phyloP scores from a whole-genome alignment of 2,113 vertebrate species.

The Procavia capensis region DNA sequence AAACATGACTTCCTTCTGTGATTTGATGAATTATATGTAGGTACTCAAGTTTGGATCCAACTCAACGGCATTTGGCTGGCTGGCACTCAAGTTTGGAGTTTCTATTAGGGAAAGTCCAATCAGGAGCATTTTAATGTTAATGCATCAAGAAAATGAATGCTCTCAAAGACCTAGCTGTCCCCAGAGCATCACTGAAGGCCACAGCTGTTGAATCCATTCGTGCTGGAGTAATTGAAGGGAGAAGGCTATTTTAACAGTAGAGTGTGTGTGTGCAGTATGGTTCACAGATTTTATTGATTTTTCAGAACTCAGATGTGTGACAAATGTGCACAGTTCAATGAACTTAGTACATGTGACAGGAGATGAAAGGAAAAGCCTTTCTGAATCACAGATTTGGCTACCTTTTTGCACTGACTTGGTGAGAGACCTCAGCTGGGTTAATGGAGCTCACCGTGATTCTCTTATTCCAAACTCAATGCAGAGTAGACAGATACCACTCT shows the following conservation, averaged over 20 bases:
- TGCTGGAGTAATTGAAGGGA: background rate
- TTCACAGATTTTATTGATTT: conserved; percentile 13
- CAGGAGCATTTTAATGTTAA: background rate
- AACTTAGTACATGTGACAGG: background rate
- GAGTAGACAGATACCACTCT: background rate
- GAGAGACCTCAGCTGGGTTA: fast-evolving
- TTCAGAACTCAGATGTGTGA: background rate
- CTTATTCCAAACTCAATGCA: background rate
- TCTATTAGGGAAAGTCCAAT: background rate
- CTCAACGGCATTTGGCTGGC: too few relatives aligned
- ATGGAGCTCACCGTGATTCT: background rate
- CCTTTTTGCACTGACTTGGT: background rate
- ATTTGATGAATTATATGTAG: background rate
- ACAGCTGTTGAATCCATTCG: background rate
- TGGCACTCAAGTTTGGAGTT: background rate
- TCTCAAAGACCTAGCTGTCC: background rate
- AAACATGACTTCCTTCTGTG: background rate
- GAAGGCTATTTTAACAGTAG: background rate
- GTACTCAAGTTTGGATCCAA: background rate
- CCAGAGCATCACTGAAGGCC: background rate
- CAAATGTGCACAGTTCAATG: background rate
- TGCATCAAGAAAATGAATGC: background rate
- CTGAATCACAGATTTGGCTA: background rate
- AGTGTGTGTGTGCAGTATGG: background rate
- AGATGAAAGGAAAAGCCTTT: background rate